Percentiles rank a stretch among this genome's conserved stretches.
phyloP scores from a whole-genome alignment of 2,888 invertebrate genomes.

The Entomobrya proxima region DNA sequence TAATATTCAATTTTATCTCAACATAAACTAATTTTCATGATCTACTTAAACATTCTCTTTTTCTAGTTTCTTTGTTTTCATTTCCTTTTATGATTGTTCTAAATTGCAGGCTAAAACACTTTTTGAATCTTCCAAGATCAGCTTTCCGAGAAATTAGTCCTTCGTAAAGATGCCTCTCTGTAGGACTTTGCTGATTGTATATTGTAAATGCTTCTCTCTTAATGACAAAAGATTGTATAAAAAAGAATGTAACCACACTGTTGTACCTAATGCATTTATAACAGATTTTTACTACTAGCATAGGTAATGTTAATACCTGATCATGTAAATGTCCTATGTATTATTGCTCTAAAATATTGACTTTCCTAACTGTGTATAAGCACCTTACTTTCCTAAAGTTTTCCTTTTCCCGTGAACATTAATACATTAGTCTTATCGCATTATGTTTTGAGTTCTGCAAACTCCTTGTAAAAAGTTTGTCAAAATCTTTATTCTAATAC shows the following conservation, averaged over 20 bases:
- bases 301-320: neutral
- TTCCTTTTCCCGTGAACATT: too few relatives aligned
- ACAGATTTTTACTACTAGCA: neutral
- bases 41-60: neutral
- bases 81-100: neutral
- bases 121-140: conserved; percentile 63
- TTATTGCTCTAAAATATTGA: too few relatives aligned
- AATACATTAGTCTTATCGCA: too few relatives aligned
- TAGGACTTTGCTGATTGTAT: neutral
- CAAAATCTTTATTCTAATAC: too few relatives aligned
- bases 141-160: conserved; percentile 60
- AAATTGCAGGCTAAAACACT: conserved; percentile 53
- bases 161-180: neutral
- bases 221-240: neutral
- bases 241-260: too few relatives aligned
- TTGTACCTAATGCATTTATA: neutral
- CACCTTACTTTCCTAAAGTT: too few relatives aligned
- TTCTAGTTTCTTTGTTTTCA: conserved; percentile 10
- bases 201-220: neutral
- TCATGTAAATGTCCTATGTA: neutral
- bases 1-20: neutral
- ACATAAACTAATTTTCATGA: neutral
- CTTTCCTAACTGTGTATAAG: too few relatives aligned
- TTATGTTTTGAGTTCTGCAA: too few relatives aligned
- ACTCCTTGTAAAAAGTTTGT: too few relatives aligned